Percentiles rank a stretch among this genome's conserved stretches.
These are phyloP conservation scores for Pyrgus malvae DNA, from an alignment of 2,888 invertebrate genomes.

Conservation along the genomic window DNA sequence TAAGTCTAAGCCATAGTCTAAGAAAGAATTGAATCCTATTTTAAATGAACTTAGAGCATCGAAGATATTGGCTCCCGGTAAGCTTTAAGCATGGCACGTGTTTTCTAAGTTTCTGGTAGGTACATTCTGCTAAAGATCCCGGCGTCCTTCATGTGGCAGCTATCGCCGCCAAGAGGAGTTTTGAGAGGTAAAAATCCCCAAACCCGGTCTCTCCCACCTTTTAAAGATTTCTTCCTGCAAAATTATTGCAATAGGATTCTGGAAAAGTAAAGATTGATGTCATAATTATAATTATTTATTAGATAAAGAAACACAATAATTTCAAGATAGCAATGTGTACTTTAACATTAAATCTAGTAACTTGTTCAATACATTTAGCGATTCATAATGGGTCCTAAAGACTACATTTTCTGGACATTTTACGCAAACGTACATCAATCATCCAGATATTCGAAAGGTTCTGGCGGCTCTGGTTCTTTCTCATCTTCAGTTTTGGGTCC, in stretches of 20 bases:
- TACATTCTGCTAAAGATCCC: no score
- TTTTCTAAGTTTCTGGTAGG: no score
- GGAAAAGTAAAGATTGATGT: constrained; percentile 5
- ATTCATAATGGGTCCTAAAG: constrained; percentile 48
- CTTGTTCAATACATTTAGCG: constrained; percentile 54
- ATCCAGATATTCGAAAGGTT: constrained; percentile 98
- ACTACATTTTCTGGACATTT: constrained; percentile 32
- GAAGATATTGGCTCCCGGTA: no score
- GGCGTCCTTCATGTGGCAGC: no score
- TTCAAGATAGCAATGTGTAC: constrained; percentile 56
- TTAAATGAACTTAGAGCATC: no score
- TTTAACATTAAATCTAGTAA: constrained; percentile 54
- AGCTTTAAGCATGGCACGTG: no score
- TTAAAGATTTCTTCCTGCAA: no score
- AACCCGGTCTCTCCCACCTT: no score
- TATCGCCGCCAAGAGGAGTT: no score
- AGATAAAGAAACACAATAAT: constrained; percentile 52
- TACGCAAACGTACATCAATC: constrained; percentile 77
- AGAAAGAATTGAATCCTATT: no score
- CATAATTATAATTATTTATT: constrained; percentile 34
- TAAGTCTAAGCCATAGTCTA: no score
- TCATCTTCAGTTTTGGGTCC: constrained; percentile 96
- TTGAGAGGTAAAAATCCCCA: no score
- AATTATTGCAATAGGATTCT: background rate
- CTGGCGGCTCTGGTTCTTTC: constrained; percentile 98